Conservation (phyloP, 2,888 invertebrate species). For the Lepas anatifera region DNA sequence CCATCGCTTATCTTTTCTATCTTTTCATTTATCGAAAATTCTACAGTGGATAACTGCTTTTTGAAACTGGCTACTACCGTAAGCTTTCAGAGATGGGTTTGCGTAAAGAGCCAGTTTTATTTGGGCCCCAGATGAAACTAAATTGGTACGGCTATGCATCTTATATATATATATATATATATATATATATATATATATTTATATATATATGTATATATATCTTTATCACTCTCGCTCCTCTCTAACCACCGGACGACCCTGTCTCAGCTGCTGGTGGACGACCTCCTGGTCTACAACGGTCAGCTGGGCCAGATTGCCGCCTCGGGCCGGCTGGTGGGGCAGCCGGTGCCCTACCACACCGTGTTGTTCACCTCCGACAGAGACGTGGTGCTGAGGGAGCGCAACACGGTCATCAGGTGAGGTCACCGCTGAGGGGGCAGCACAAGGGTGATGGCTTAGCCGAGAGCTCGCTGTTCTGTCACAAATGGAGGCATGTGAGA, state of each 20-base stretch:
- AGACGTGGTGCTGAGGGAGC: constrained; percentile 31
- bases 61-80: no score
- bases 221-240: not conserved
- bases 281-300: constrained; percentile 64
- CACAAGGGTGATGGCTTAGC: not conserved
- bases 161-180: constrained; percentile 14
- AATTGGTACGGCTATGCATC: no score
- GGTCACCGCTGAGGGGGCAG: not conserved
- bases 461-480: no score
- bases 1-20: no score
- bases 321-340: not conserved
- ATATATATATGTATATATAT: constrained; percentile 13
- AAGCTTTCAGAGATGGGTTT: no score
- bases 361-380: constrained; percentile 34
- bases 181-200: constrained; percentile 14
- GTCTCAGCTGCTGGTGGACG: constrained; percentile 61
- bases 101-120: no score
- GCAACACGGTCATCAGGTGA: constrained; percentile 38
- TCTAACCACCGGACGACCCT: no score
- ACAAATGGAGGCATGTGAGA: no score
- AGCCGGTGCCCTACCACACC: constrained; percentile 28
- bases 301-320: constrained; percentile 37
- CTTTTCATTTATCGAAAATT: no score
- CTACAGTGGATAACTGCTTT: no score
- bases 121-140: no score